Evolutionary conservation across 2,797 vertebrate genomes (phyloP).

Genomic region (Clarias laeviceps): DNA sequence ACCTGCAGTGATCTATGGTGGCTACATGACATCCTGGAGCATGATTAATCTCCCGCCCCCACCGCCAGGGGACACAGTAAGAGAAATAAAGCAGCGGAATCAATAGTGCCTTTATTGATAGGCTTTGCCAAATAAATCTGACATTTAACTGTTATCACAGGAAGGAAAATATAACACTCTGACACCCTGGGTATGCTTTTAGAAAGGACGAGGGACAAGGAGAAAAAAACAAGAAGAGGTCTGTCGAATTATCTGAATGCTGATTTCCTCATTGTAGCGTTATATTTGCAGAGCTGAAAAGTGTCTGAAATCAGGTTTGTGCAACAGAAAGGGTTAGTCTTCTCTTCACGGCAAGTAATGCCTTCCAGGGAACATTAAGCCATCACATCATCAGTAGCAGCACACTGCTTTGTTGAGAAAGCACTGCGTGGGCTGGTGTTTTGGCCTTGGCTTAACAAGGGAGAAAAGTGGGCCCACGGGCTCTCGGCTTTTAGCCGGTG

Average conservation of each 20-base stretch:
- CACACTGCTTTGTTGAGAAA: constrained; percentile 72
- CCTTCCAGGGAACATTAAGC: constrained; percentile 74
- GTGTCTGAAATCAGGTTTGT: constrained; percentile 71
- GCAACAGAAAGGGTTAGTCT: constrained; percentile 69
- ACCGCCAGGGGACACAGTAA: constrained; percentile 58
- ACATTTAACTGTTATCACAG: constrained; percentile 74
- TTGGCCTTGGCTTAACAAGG: constrained; percentile 73
- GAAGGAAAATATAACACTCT: constrained; percentile 68
- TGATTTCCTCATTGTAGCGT: constrained; percentile 39
- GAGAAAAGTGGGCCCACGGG: constrained; percentile 56
- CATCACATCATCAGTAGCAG: constrained; percentile 69
- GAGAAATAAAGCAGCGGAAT: constrained; percentile 69
- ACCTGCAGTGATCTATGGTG: constrained; percentile 73
- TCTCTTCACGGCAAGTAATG: constrained; percentile 69
- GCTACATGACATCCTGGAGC: constrained; percentile 67
- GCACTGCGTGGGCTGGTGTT: constrained; percentile 66
- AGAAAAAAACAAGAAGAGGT: constrained; percentile 27
- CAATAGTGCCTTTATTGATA: constrained; percentile 76
- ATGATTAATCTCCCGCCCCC: constrained; percentile 71
- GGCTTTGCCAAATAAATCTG: constrained; percentile 73
- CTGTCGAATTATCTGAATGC: constrained; percentile 50
- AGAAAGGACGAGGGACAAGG: constrained; percentile 55
- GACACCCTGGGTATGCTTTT: constrained; percentile 51
- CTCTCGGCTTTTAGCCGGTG: constrained; percentile 68
- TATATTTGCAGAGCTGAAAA: constrained; percentile 60